Conservation (phyloP, 2,113 vertebrate species). For the Leucosticte australis region DNA sequence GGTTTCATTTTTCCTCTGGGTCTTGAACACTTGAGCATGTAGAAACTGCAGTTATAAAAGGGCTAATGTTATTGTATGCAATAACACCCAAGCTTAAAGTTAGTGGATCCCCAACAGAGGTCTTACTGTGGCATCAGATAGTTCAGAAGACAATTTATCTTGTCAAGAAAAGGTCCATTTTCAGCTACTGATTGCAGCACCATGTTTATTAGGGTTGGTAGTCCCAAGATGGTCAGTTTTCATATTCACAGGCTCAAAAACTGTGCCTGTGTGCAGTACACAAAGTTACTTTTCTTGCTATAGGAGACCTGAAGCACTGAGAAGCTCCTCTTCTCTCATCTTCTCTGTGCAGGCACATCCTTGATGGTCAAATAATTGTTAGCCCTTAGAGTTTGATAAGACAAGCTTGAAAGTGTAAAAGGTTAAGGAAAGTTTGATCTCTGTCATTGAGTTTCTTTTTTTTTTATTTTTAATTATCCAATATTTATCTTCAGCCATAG, state of each 20-base stretch:
- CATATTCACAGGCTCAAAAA: background rate
- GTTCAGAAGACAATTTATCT: background rate
- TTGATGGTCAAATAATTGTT: background rate
- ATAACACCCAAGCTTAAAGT: background rate
- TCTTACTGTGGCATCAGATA: background rate
- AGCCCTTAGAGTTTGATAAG: background rate
- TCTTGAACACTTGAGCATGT: background rate
- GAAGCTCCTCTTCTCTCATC: background rate
- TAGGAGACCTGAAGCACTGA: background rate
- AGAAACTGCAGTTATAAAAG: background rate
- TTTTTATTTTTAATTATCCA: background rate
- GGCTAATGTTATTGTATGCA: background rate
- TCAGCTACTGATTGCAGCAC: background rate
- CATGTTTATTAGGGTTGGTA: background rate
- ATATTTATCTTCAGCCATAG: background rate
- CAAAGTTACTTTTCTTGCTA: background rate
- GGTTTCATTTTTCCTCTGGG: background rate
- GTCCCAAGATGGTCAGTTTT: background rate
- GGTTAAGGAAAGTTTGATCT: background rate
- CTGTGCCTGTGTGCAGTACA: background rate
- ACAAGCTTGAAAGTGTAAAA: background rate
- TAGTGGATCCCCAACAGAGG: background rate
- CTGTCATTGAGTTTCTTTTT: background rate
- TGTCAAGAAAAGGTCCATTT: background rate
- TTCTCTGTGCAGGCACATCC: background rate